phyloP scores from a whole-genome alignment of 2,113 vertebrate genomes.

The Calidris pugnax region DNA sequence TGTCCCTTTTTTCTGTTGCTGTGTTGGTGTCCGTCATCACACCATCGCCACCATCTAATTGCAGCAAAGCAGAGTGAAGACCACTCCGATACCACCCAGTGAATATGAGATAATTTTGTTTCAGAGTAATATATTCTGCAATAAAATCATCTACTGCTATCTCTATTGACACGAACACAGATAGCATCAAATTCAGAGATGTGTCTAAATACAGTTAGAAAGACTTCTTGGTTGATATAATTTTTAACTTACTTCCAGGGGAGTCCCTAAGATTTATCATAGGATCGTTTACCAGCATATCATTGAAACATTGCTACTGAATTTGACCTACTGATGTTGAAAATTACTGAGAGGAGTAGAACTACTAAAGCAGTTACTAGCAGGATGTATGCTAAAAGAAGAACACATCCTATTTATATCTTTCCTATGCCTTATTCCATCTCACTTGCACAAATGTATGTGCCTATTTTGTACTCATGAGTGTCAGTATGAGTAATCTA shows the following conservation, averaged over 20 bases:
- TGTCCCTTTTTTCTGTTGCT: background rate
- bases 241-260: conserved; percentile 1
- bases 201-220: background rate
- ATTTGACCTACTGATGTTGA: background rate
- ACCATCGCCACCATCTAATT: background rate
- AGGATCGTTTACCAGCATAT: background rate
- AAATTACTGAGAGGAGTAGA: conserved; percentile 23
- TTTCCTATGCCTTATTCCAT: background rate
- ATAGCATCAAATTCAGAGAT: background rate
- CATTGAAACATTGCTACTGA: background rate
- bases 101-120: background rate
- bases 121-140: background rate
- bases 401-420: background rate
- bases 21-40: conserved; percentile 56
- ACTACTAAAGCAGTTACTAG: background rate
- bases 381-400: background rate
- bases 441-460: conserved; percentile 8
- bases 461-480: conserved; percentile 14
- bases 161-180: background rate
- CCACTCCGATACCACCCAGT: background rate
- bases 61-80: background rate
- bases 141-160: background rate
- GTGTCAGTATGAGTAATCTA: conserved; percentile 21
- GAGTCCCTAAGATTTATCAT: background rate
- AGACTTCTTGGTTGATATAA: background rate